Evolutionary conservation across 2,797 vertebrate species (phyloP).

Genomic region (Simalia tracyae): DNA sequence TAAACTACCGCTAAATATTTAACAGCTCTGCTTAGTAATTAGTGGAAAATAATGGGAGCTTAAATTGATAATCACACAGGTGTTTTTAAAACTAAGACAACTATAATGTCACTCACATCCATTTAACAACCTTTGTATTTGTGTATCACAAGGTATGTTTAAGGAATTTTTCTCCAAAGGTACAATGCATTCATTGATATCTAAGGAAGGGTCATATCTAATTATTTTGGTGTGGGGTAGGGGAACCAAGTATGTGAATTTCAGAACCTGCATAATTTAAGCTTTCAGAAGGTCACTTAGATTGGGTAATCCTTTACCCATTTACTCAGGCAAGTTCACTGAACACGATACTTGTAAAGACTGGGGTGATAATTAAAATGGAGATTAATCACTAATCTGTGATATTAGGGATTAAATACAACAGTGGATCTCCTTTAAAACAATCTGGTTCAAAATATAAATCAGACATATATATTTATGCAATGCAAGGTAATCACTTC

Average conservation of each 20-base stretch:
- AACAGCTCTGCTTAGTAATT: slow-evolving; percentile 73
- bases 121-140: slow-evolving; percentile 31
- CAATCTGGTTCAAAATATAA: background rate
- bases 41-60: slow-evolving; percentile 73
- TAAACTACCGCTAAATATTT: slow-evolving; percentile 78
- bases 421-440: slow-evolving; percentile 51
- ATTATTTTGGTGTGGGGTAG: background rate
- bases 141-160: slow-evolving; percentile 32
- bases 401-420: slow-evolving; percentile 71
- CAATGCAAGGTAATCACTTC: slow-evolving; percentile 9
- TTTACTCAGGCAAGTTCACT: background rate
- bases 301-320: background rate
- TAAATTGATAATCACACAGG: slow-evolving; percentile 72
- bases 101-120: slow-evolving; percentile 25
- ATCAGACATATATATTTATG: slow-evolving; percentile 48
- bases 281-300: slow-evolving; percentile 75
- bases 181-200: slow-evolving; percentile 21
- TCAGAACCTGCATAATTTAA: slow-evolving; percentile 74
- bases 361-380: slow-evolving; percentile 65
- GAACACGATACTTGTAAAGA: background rate
- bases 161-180: background rate
- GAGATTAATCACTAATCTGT: slow-evolving; percentile 56
- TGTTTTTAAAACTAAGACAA: slow-evolving; percentile 52
- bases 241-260: slow-evolving; percentile 66
- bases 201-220: slow-evolving; percentile 35